phyloP scores from a whole-genome alignment of 2,888 invertebrate genomes.

The Parnassius smintheus region DNA sequence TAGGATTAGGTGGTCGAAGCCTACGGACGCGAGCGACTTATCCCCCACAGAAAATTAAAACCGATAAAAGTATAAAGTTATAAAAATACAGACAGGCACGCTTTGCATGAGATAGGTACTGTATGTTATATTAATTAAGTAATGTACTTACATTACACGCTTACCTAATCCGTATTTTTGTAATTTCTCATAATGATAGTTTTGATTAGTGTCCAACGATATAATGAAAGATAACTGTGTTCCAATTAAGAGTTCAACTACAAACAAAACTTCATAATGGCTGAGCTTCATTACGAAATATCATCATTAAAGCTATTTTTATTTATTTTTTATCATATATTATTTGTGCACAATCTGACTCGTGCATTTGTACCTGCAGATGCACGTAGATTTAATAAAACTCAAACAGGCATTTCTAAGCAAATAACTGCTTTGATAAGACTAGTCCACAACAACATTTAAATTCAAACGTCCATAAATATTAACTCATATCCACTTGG shows the following conservation, averaged over 20 bases:
- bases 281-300: background rate
- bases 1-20: too few relatives aligned
- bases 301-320: background rate
- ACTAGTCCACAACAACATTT: background rate
- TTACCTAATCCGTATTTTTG: constrained; percentile 43
- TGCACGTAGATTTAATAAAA: background rate
- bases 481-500: too few relatives aligned
- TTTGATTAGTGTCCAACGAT: constrained; percentile 32
- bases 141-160: constrained; percentile 47
- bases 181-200: constrained; percentile 47
- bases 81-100: too few relatives aligned
- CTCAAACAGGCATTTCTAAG: background rate
- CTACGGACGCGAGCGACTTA: too few relatives aligned
- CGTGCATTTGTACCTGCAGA: background rate
- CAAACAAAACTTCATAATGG: constrained; percentile 34
- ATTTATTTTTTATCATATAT: background rate
- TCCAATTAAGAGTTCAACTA: constrained; percentile 36
- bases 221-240: constrained; percentile 20
- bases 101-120: too few relatives aligned
- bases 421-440: background rate
- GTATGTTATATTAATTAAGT: background rate
- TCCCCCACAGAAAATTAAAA: too few relatives aligned
- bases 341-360: background rate
- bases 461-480: too few relatives aligned
- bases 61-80: too few relatives aligned